Percentiles rank a stretch among this genome's conserved stretches.
These are phyloP conservation scores for Harpalus rufipes DNA, from an alignment of 2,888 invertebrate species.

Conservation along the genomic window DNA sequence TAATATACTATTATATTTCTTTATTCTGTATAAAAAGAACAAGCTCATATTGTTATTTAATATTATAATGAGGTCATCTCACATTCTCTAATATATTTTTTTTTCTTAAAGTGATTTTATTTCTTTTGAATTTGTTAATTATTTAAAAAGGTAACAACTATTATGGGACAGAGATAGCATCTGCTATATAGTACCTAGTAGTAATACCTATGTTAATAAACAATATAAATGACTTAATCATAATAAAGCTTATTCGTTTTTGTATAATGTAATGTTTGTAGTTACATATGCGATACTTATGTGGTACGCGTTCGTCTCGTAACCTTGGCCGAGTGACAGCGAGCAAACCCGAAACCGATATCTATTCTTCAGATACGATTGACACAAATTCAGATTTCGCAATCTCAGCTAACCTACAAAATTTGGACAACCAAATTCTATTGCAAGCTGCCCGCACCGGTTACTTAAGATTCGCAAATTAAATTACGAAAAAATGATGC, in stretches of 20 bases:
- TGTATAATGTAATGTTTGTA: background rate
- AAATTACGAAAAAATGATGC: slow-evolving; percentile 64
- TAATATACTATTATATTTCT: too few relatives aligned
- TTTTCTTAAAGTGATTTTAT: too few relatives aligned
- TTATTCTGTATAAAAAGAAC: too few relatives aligned
- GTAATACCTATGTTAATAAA: too few relatives aligned
- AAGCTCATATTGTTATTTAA: too few relatives aligned
- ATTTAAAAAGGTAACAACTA: too few relatives aligned
- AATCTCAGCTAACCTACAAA: slow-evolving; percentile 61
- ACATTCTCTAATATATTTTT: too few relatives aligned
- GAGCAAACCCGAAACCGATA: slow-evolving; percentile 62
- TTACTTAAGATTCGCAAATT: slow-evolving; percentile 63
- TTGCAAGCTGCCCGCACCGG: slow-evolving; percentile 44
- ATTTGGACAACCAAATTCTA: slow-evolving; percentile 64
- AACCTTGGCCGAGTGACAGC: slow-evolving; percentile 63
- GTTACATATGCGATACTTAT: slow-evolving; percentile 1
- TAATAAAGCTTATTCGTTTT: background rate
- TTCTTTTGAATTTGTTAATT: too few relatives aligned
- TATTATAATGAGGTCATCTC: too few relatives aligned
- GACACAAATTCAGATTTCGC: slow-evolving; percentile 63
- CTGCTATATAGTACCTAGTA: too few relatives aligned
- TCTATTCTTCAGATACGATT: slow-evolving; percentile 66
- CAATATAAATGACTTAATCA: too few relatives aligned
- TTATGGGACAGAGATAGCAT: too few relatives aligned
- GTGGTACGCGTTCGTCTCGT: slow-evolving; percentile 16